phyloP scores from a whole-genome alignment of 2,113 vertebrate genomes.

The Spilogale gracilis region DNA sequence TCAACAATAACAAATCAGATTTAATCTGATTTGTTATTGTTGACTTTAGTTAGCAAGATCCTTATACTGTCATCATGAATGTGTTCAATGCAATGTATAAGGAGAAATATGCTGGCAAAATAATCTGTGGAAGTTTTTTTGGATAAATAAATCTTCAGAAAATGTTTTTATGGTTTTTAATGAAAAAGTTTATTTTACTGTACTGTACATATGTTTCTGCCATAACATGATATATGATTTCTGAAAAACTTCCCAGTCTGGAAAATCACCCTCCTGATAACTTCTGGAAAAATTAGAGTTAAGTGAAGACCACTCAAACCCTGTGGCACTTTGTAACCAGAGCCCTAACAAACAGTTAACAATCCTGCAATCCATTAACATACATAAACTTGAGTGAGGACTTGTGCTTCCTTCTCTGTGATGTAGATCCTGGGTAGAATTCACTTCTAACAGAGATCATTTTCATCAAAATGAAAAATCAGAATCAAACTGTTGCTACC shows the following conservation, averaged over 20 bases:
- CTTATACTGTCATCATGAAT: background rate
- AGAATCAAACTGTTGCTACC: background rate
- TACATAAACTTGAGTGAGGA: too few species aligned
- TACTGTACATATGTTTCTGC: background rate
- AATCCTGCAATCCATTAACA: background rate
- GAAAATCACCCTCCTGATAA: background rate
- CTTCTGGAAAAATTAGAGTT: background rate
- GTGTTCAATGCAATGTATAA: background rate
- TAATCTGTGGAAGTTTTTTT: background rate
- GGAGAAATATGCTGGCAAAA: background rate
- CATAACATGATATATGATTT: background rate
- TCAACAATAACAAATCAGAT: background rate
- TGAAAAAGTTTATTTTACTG: background rate
- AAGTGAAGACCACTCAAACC: background rate
- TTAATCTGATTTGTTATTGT: background rate
- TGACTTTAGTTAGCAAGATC: background rate
- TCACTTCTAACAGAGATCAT: background rate
- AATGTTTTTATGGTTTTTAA: conserved; percentile 44
- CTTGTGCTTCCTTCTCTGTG: background rate
- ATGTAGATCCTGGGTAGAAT: background rate
- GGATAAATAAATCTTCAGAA: background rate
- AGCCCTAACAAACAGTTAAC: background rate
- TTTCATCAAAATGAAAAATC: background rate
- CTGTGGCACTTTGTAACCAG: background rate
- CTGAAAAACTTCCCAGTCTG: background rate